Conservation (phyloP, 2,797 vertebrate genomes). For the Taeniopygia guttata region DNA sequence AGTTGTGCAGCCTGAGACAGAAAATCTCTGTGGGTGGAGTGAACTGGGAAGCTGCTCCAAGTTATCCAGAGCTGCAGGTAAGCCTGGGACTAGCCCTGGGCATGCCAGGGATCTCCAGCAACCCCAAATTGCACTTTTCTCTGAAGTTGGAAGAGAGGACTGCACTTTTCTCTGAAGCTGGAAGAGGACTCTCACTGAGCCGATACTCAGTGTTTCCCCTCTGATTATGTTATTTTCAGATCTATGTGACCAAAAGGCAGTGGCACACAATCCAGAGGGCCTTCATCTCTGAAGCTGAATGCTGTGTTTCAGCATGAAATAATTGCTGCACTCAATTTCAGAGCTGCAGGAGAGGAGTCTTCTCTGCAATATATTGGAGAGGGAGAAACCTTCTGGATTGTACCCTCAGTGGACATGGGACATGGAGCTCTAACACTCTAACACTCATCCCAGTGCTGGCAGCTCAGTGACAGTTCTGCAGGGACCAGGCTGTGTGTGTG, state of each 20-base stretch:
- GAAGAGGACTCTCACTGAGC: not conserved
- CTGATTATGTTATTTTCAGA: not conserved
- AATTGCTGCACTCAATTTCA: not conserved
- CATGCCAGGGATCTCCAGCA: not conserved
- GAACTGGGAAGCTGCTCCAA: not conserved
- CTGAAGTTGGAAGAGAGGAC: not conserved
- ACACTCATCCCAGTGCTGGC: not conserved
- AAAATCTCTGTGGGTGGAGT: not conserved
- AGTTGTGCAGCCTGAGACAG: not conserved
- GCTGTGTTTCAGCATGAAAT: not conserved
- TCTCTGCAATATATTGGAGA: not conserved
- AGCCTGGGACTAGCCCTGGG: not conserved
- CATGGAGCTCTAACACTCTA: not conserved
- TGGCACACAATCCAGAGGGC: not conserved
- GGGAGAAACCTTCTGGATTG: not conserved
- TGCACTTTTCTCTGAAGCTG: not conserved
- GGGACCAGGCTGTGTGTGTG: not conserved
- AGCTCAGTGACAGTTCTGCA: not conserved
- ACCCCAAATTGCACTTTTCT: not conserved
- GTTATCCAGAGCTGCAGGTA: not conserved
- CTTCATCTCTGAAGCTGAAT: not conserved
- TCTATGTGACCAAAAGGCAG: not conserved
- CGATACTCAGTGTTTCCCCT: not conserved
- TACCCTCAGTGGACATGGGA: not conserved
- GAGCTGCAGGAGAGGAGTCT: not conserved